Evolutionary conservation across 37 sponge, comb jelly and placozoan genomes (phyloP).

Genomic region (Eunapius fragilis): DNA sequence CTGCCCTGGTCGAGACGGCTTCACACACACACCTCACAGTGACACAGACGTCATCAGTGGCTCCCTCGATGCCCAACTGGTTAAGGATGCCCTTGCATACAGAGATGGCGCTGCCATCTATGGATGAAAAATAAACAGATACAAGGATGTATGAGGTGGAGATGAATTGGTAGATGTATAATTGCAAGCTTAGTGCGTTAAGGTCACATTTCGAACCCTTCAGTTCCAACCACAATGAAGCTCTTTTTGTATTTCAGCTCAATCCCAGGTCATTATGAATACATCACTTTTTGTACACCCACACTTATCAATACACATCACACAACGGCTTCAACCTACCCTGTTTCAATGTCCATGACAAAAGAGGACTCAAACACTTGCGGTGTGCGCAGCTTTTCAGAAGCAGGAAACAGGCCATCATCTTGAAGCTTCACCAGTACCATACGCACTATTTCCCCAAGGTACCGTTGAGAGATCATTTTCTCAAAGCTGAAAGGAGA

Average conservation of each 20-base stretch:
- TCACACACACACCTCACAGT: conserved; percentile 78
- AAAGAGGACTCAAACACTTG: conserved; percentile 67
- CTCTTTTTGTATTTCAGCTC: too few species aligned
- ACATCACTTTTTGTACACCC: neutral
- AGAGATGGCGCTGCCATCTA: neutral
- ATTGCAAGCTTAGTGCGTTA: too few species aligned
- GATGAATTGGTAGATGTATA: too few species aligned
- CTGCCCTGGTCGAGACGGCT: conserved; percentile 93
- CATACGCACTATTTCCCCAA: conserved; percentile 88
- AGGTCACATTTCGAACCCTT: too few species aligned
- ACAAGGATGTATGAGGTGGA: too few species aligned
- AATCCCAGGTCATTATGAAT: too few species aligned
- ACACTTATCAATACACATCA: neutral
- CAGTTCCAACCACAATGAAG: too few species aligned
- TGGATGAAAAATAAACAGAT: too few species aligned
- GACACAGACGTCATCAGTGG: conserved; percentile 77
- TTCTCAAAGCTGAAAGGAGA: conserved; percentile 88
- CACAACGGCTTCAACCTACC: too few species aligned
- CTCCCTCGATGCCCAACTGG: conserved; percentile 38
- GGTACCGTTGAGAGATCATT: conserved; percentile 97
- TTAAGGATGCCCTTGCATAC: conserved; percentile 41
- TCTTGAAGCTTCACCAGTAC: conserved; percentile 59
- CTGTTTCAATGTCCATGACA: conserved; percentile 63
- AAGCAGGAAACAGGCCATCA: conserved; percentile 61
- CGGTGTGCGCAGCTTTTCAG: conserved; percentile 40